Conservation (phyloP, 1,140 invertebrate genomes). For the Druon quercuslanigerum region DNA sequence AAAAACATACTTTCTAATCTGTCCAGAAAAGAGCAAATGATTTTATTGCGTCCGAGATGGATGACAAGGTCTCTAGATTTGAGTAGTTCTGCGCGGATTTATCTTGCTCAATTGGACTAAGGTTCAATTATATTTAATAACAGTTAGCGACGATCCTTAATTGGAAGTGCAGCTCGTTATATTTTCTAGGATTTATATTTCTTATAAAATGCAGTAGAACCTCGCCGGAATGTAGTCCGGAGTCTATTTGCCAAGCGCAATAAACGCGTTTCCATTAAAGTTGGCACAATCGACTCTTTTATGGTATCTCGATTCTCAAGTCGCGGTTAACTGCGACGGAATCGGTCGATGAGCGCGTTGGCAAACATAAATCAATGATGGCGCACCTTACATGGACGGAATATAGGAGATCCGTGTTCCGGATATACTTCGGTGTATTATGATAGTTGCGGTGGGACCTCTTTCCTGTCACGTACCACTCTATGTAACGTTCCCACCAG, state of each 20-base stretch:
- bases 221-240: conserved; percentile 16
- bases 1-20: too few species aligned
- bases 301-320: conserved; percentile 26
- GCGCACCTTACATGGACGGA: conserved; percentile 50
- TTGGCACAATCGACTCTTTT: conserved; percentile 31
- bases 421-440: conserved; percentile 67
- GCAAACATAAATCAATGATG: conserved; percentile 31
- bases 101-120: neutral
- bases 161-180: conserved; percentile 21
- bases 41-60: neutral
- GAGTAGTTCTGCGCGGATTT: neutral
- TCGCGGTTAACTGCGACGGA: conserved; percentile 21
- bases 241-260: conserved; percentile 31
- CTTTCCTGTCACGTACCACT: conserved; percentile 66
- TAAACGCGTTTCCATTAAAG: conserved; percentile 31
- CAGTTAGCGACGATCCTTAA: conserved; percentile 20
- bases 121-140: conserved; percentile 30
- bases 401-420: conserved; percentile 59
- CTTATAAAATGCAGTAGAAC: conserved; percentile 23
- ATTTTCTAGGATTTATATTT: conserved; percentile 28
- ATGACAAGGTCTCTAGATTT: neutral
- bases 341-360: conserved; percentile 30
- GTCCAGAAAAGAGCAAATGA: neutral
- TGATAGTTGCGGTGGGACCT: conserved; percentile 67
- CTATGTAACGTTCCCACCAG: conserved; percentile 60